Conservation (phyloP, 2,113 vertebrate species). For the Plectropomus leopardus region DNA sequence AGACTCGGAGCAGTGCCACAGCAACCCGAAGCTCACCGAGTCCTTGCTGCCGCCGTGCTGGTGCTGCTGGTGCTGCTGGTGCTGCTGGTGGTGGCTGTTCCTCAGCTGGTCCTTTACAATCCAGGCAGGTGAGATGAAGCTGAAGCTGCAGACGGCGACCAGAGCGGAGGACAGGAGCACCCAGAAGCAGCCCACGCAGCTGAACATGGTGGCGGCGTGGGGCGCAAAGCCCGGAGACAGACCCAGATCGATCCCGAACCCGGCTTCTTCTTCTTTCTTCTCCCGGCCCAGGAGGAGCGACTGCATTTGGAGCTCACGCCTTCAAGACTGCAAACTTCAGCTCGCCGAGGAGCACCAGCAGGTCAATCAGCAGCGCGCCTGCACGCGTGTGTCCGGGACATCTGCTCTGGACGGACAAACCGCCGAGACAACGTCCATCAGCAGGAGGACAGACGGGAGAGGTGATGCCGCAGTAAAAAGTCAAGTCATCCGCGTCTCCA, state of each 20-base stretch:
- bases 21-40: conserved; percentile 89
- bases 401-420: conserved; percentile 8
- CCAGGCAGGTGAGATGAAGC: conserved; percentile 92
- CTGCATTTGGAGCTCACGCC: conserved; percentile 86
- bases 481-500: conserved; percentile 52
- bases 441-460: conserved; percentile 10
- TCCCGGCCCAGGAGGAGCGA: conserved; percentile 86
- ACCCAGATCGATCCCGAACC: conserved; percentile 77
- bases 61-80: conserved; percentile 45
- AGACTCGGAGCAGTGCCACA: conserved; percentile 91
- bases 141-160: conserved; percentile 89
- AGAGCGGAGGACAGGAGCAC: conserved; percentile 90
- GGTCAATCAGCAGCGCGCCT: conserved; percentile 16
- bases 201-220: conserved; percentile 89
- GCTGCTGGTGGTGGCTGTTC: conserved; percentile 56
- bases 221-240: conserved; percentile 81
- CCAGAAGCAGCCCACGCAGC: conserved; percentile 92
- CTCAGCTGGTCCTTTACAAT: conserved; percentile 87
- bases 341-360: conserved; percentile 54
- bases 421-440: conserved; percentile 14
- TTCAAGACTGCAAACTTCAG: conserved; percentile 67
- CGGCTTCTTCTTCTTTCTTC: conserved; percentile 85
- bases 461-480: not conserved
- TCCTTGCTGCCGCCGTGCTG: conserved; percentile 75
- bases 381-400: too few species aligned